Evolutionary conservation across 2,113 vertebrate species (phyloP).

Genomic region (Daboia siamensis): DNA sequence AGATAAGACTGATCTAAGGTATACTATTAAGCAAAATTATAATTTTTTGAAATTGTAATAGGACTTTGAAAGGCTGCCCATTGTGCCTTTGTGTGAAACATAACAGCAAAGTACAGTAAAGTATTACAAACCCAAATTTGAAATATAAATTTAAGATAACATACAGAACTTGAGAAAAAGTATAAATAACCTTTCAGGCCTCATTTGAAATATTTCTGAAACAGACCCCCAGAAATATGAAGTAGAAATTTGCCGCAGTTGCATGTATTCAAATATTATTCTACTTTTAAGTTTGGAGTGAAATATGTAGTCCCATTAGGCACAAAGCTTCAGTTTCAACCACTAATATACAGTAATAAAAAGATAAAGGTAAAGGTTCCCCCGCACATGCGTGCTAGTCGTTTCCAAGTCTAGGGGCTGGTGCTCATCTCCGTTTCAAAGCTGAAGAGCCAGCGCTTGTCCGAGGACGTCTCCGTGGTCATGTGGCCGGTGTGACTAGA

Average conservation of each 20-base stretch:
- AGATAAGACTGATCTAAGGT: not conserved
- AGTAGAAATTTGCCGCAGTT: not conserved
- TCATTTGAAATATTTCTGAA: not conserved
- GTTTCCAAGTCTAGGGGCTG: no score
- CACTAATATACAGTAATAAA: not conserved
- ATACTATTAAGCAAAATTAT: not conserved
- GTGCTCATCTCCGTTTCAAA: no score
- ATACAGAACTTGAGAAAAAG: not conserved
- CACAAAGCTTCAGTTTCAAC: not conserved
- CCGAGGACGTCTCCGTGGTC: no score
- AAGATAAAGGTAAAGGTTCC: no score
- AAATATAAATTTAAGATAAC: not conserved
- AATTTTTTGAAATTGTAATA: not conserved
- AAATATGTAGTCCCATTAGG: not conserved
- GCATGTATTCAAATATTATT: not conserved
- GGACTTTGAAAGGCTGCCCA: not conserved
- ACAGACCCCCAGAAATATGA: not conserved
- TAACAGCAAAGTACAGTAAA: not conserved
- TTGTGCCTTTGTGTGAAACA: not conserved
- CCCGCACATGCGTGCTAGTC: no score
- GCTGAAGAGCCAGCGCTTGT: no score
- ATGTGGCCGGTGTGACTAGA: no score
- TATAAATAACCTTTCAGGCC: not conserved
- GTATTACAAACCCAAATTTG: not conserved
- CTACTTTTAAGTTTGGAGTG: not conserved